phyloP scores from a whole-genome alignment of 2,888 invertebrate species.

The Galeruca laticollis region DNA sequence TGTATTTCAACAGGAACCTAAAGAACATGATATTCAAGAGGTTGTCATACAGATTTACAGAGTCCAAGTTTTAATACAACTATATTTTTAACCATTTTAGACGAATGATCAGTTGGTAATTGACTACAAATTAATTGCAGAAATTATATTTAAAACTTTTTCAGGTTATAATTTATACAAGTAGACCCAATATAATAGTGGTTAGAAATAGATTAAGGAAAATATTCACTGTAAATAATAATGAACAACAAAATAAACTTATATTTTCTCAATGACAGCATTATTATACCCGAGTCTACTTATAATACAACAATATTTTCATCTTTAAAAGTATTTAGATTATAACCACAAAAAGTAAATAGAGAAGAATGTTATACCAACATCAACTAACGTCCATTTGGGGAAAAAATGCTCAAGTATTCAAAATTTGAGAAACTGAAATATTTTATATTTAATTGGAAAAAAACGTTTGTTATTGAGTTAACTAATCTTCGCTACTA shows the following conservation, averaged over 20 bases:
- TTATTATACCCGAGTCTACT: neutral
- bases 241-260: neutral
- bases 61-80: neutral
- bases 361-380: neutral
- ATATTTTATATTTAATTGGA: neutral
- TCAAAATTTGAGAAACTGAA: neutral
- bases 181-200: neutral
- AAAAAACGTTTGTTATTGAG: neutral
- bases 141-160: neutral
- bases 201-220: neutral
- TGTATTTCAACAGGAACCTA: conserved; percentile 43
- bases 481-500: neutral
- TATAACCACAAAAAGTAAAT: conserved; percentile 1
- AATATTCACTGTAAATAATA: too few relatives aligned
- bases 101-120: neutral
- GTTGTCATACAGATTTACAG: conserved; percentile 19
- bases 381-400: neutral
- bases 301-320: neutral
- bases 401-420: neutral
- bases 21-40: conserved; percentile 26
- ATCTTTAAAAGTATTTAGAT: neutral
- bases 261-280: neutral
- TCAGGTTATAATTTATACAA: conserved; percentile 2
- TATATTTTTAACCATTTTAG: neutral
- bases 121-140: neutral